Evolutionary conservation across 2,113 vertebrate species (phyloP).

Genomic region (Pseudorectes ferrugineus): DNA sequence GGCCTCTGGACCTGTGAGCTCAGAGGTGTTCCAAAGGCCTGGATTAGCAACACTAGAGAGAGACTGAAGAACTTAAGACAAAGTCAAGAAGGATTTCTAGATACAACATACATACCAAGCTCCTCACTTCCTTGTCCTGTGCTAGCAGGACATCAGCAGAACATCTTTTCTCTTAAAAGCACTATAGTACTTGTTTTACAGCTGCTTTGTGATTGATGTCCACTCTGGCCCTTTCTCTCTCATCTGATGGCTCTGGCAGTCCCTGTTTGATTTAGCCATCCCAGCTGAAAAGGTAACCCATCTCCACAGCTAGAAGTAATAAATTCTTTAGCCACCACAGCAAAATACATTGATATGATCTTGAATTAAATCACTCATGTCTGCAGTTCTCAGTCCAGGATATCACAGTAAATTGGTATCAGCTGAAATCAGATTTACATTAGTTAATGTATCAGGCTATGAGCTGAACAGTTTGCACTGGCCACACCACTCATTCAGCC

Average conservation of each 20-base stretch:
- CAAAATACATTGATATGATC: neutral
- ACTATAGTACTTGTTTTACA: neutral
- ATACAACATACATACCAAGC: neutral
- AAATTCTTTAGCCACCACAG: neutral
- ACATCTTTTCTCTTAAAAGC: neutral
- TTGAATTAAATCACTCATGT: neutral
- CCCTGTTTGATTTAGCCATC: neutral
- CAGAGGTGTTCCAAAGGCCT: neutral
- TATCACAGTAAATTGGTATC: neutral
- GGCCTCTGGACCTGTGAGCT: neutral
- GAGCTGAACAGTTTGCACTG: neutral
- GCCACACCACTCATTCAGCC: neutral
- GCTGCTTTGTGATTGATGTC: neutral
- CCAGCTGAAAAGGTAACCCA: neutral
- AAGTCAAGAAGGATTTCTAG: neutral
- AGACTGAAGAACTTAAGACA: neutral
- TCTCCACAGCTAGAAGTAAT: neutral
- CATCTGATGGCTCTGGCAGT: neutral
- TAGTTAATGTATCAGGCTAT: neutral
- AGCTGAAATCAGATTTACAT: constrained; percentile 1
- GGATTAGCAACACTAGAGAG: neutral
- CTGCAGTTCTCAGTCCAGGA: neutral
- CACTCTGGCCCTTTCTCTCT: neutral
- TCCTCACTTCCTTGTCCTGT: neutral
- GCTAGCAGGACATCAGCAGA: neutral